Evolutionary conservation across 2,888 invertebrate genomes (phyloP).

Genomic region (Tetragonisca angustula): DNA sequence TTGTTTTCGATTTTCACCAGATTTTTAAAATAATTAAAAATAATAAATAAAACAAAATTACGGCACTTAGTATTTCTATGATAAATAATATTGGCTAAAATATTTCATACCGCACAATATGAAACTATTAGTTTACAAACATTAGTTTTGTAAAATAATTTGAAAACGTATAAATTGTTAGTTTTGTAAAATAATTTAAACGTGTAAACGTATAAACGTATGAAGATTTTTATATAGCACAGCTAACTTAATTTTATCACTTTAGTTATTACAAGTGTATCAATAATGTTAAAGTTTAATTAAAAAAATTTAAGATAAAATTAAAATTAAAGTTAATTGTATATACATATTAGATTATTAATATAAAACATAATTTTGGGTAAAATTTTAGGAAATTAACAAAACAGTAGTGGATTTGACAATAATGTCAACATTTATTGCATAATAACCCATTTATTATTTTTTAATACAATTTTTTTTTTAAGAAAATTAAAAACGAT

Average conservation of each 20-base stretch:
- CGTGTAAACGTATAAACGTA: too few relatives aligned
- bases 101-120: too few relatives aligned
- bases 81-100: too few relatives aligned
- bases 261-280: background rate
- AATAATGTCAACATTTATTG: constrained; percentile 51
- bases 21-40: too few relatives aligned
- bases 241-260: background rate
- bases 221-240: background rate
- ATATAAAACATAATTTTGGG: background rate
- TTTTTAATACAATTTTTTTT: constrained; percentile 66
- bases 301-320: too few relatives aligned
- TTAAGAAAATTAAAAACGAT: constrained; percentile 72
- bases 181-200: too few relatives aligned
- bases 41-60: too few relatives aligned
- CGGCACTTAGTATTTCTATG: too few relatives aligned
- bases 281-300: background rate
- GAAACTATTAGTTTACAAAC: too few relatives aligned
- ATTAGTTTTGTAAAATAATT: too few relatives aligned
- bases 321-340: background rate
- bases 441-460: constrained; percentile 73
- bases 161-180: too few relatives aligned
- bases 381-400: constrained; percentile 5
- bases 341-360: background rate
- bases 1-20: too few relatives aligned
- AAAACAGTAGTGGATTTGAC: constrained; percentile 23